Percentiles rank a stretch among this genome's conserved stretches.
phyloP scores from a whole-genome alignment of 2,113 vertebrate genomes.

The Crotalus tigris region DNA sequence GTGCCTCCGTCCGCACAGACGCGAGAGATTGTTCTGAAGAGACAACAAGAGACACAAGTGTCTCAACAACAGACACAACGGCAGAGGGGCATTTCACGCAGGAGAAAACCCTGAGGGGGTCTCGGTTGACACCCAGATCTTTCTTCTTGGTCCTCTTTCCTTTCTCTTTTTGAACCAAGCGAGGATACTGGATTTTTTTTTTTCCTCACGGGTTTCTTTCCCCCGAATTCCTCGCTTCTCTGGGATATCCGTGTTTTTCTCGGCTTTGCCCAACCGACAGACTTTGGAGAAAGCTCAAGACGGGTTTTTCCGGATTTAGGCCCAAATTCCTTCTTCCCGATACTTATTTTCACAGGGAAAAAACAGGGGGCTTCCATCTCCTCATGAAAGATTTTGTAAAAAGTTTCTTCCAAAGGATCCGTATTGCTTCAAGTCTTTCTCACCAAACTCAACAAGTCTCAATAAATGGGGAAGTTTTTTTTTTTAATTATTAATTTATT shows the following conservation, averaged over 20 bases:
- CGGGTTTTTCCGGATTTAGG: background rate
- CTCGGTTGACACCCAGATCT: background rate
- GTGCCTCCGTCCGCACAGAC: background rate
- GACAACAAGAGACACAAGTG: too few relatives aligned
- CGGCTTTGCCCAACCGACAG: too few relatives aligned
- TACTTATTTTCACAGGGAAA: background rate
- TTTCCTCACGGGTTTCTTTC: background rate
- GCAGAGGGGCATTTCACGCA: rapidly evolving
- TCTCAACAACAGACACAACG: too few relatives aligned
- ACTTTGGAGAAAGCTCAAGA: too few relatives aligned
- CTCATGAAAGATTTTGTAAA: background rate
- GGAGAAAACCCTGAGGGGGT: rapidly evolving
- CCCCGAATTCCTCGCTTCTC: background rate
- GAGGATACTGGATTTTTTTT: background rate
- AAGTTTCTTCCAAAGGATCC: background rate
- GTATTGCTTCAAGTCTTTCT: background rate
- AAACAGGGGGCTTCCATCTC: background rate
- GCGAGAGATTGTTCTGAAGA: background rate
- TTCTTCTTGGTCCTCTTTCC: too few relatives aligned
- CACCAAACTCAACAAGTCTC: too few relatives aligned
- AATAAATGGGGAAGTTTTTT: background rate
- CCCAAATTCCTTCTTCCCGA: background rate
- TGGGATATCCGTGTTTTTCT: background rate
- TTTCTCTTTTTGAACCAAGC: too few relatives aligned
- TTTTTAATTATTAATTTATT: too few relatives aligned